phyloP scores from a whole-genome alignment of 2,888 invertebrate species.

The Oxytorus armatus region DNA sequence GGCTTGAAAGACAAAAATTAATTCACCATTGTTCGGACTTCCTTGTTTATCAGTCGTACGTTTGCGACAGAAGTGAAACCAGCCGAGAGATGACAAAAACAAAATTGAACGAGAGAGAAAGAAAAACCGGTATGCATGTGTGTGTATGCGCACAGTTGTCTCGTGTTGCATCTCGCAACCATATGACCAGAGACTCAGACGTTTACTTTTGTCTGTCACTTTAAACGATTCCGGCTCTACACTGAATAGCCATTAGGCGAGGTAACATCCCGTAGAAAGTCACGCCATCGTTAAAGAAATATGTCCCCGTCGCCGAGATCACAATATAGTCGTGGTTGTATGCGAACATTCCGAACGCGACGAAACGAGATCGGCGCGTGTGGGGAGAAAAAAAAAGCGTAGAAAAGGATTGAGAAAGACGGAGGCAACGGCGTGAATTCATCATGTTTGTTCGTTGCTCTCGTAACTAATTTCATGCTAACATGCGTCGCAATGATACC shows the following conservation, averaged over 20 bases:
- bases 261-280: slow-evolving; percentile 67
- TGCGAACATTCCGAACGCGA: slow-evolving; percentile 5
- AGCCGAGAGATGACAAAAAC: background rate
- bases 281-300: slow-evolving; percentile 66
- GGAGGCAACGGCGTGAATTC: slow-evolving; percentile 10
- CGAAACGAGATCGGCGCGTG: slow-evolving; percentile 33
- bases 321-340: too few relatives aligned
- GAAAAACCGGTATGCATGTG: slow-evolving; percentile 74
- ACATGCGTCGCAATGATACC: slow-evolving; percentile 25
- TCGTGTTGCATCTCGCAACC: slow-evolving; percentile 13
- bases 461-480: slow-evolving; percentile 36
- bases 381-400: background rate
- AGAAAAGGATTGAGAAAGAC: slow-evolving; percentile 28
- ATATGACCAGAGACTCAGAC: slow-evolving; percentile 47
- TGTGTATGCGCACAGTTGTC: slow-evolving; percentile 16
- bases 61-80: too few relatives aligned
- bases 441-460: slow-evolving; percentile 27
- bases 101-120: slow-evolving; percentile 11
- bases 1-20: too few relatives aligned
- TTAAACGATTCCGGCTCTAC: slow-evolving; percentile 74
- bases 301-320: slow-evolving; percentile 36
- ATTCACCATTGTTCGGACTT: too few relatives aligned
- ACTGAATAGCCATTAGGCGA: slow-evolving; percentile 74
- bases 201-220: slow-evolving; percentile 78
- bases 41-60: too few relatives aligned